Base-by-base conservation (phyloP, 2,888 invertebrate genomes). In the Mythimna albipuncta region DNA sequence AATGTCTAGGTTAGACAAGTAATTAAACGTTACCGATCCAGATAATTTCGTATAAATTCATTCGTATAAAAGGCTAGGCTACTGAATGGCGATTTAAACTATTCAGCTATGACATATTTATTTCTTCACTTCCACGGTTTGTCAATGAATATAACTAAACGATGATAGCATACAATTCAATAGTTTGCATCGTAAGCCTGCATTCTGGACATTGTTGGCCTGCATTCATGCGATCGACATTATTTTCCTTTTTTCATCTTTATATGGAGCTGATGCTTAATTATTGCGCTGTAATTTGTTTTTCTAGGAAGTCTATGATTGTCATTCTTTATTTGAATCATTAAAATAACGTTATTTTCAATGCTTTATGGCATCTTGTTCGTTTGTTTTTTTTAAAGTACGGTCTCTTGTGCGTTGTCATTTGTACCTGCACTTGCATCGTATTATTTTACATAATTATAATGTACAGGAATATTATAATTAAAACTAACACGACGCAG, bases 171-270 rank as follows among this genome's bases (percentile, higher is more conserved):
- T 47, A 19, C 32, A n/a, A 32, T 32, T 32, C 50, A 9, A 6
- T 13, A 47, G 47, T 11, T 44, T 13, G 44, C 44, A 44, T 44
- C 13, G 11, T 32, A 11, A 44, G 13, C 13, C 13, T 44, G 13
- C 5, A 44, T 44, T 3, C 3, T 13, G 44, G 5, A 86, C 26
- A n/a, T n/a, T n/a, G n/a, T n/a, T n/a, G n/a, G n/a, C n/a, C n/a
- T n/a, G n/a, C 85, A 85, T 87, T 90, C 90, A 90, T 89, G 89
- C 87, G 86, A 80, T 79, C 79, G 75, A 79, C 81, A 85, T 88
- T 86, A 85, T 89, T 89, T 26, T 90, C 86, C 86, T 87, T 89
- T 83, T 84, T 85, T 68, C 19, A 38, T 38, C 82, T 61, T 26
- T 75, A 63, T 66, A 80, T 9, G 78, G 85, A 44, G 21, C 38